Evolutionary conservation across 2,888 invertebrate species (phyloP), one percentile per base, ranked within the genome.

Genomic region (Acleris sparsana): DNA sequence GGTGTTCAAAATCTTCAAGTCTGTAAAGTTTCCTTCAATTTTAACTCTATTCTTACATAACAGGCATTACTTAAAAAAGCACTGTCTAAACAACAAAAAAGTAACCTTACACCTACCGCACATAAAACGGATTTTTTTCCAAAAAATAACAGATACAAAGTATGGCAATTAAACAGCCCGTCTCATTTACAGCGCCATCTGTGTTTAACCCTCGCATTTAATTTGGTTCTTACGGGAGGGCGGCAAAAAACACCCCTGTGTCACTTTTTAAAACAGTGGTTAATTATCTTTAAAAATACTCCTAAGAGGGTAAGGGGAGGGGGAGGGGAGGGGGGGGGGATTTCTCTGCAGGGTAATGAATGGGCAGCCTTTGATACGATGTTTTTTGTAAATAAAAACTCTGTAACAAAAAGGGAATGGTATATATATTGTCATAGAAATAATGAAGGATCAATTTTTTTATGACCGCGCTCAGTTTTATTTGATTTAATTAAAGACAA

Each of bases 151-250:
- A 64, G 53, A 56, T 51, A 65, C 48, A 71, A 67, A 67, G 67
- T 51, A 57, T 16, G 46, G 68, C 58, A 70, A 70, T 70, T 69
- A 71, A 71, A 69, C 67, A 60, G 46, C 60, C 53, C 22, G 66
- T 73, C 70, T 58, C 56, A 44, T 63, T 70, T 69, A 70, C 64
- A 13, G 46, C 69, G 65, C 70, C 71, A 71, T 71, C 71, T 71
- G 71, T 62, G 66, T 62, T 61, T 57, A 61, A 43, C 64, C 68
- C 65, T 48, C 65, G 53, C 49, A 69, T 53, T 68, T 68, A 62
- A 71, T 70, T 69, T 53, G 11, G 61, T 51, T 52, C 68, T 69
- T 64, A 48, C 71, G 51, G 65, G 13, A 61, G 65, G 53, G 69
- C 59, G 62, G 62, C 60, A 72, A 74, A 74, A 70, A 73, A 62